These are phyloP conservation scores for Bombyx mandarina DNA, from an alignment of 1,140 invertebrate genomes.

Conservation along the genomic window DNA sequence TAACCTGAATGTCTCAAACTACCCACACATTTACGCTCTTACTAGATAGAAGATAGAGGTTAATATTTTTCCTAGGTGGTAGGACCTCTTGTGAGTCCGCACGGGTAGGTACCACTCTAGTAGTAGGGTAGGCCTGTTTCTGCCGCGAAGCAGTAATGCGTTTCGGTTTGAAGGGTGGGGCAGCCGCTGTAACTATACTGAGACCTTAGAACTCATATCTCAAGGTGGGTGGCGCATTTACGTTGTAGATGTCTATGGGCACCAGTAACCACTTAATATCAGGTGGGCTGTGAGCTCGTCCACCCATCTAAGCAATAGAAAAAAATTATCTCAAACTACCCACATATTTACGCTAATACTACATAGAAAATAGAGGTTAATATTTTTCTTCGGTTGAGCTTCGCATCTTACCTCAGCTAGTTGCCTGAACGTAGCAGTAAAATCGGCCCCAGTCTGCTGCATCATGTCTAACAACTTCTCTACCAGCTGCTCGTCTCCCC, in stretches of 20 bases:
- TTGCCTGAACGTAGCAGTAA: constrained; percentile 75
- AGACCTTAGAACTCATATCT: too few relatives aligned
- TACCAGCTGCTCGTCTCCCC: constrained; percentile 64
- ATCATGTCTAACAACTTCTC: constrained; percentile 74
- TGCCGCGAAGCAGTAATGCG: too few relatives aligned
- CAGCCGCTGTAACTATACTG: too few relatives aligned
- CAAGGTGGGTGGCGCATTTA: too few relatives aligned
- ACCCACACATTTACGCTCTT: neutral
- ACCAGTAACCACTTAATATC: neutral
- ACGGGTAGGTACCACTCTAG: neutral
- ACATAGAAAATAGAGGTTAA: neutral
- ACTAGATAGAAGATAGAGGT: neutral
- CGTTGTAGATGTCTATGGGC: neutral
- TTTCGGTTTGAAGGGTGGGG: too few relatives aligned
- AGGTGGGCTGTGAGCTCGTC: neutral
- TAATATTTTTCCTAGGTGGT: neutral
- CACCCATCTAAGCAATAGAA: neutral
- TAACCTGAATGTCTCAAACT: neutral
- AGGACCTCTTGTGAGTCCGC: too few relatives aligned
- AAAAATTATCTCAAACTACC: neutral
- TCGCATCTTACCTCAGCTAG: constrained; percentile 56
- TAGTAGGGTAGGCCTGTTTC: too few relatives aligned
- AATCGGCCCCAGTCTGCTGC: constrained; percentile 75
- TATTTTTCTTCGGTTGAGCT: neutral
- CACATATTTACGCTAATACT: neutral